These are phyloP conservation scores for Parapsyche elsis DNA, from an alignment of 1,140 invertebrate genomes.

Conservation along the genomic window DNA sequence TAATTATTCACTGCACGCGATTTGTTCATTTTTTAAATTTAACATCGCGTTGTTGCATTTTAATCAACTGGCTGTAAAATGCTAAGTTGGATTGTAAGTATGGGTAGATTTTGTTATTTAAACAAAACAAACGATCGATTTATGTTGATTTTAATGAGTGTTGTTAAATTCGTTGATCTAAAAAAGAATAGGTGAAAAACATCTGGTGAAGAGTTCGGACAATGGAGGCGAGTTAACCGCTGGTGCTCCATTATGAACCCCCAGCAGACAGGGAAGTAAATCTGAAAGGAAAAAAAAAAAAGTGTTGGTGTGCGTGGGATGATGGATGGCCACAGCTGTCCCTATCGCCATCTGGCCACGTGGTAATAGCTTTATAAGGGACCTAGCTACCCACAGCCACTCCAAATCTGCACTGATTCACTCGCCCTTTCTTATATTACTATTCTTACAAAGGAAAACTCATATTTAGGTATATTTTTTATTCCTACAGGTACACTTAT, in stretches of 20 bases:
- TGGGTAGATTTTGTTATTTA: too few relatives aligned
- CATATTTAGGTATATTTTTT: too few relatives aligned
- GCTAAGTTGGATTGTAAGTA: too few relatives aligned
- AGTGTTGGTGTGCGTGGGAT: constrained; percentile 34
- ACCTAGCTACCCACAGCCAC: constrained; percentile 5
- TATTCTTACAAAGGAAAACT: too few relatives aligned
- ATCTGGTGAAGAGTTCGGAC: not conserved
- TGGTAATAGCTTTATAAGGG: constrained; percentile 50
- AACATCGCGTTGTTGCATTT: too few relatives aligned
- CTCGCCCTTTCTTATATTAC: not conserved
- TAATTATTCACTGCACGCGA: too few relatives aligned
- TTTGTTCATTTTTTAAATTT: too few relatives aligned
- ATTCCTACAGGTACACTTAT: too few relatives aligned
- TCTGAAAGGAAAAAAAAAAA: constrained; percentile 44
- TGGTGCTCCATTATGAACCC: constrained; percentile 24
- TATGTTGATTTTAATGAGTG: too few relatives aligned
- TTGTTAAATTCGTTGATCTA: not conserved
- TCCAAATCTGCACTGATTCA: constrained; percentile 23
- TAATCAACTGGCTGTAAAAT: too few relatives aligned
- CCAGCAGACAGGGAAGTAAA: constrained; percentile 9
- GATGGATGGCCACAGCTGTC: constrained; percentile 54
- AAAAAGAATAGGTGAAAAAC: not conserved
- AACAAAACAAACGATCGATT: too few relatives aligned
- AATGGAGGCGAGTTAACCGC: constrained; percentile 29
- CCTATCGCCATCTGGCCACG: constrained; percentile 43